phyloP scores from a whole-genome alignment of 2,888 invertebrate genomes.

The Argyresthia albistria region DNA sequence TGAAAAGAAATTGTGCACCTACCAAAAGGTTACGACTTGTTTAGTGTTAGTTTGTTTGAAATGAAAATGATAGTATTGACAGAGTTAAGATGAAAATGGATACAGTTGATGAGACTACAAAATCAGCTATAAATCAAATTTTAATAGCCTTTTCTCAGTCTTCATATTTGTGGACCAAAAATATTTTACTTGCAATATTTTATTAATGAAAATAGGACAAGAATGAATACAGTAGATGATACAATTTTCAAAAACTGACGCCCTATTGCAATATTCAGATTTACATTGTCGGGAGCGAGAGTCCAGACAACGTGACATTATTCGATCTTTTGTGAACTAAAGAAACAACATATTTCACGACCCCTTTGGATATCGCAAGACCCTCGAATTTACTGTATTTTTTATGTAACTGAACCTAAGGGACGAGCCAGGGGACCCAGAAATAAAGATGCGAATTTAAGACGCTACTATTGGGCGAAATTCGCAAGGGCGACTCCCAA shows the following conservation, averaged over 20 bases:
- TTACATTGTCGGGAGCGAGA: background rate
- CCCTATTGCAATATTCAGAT: background rate
- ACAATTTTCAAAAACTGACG: too few species aligned
- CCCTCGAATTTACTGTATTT: conserved; percentile 32
- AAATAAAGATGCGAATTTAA: conserved; percentile 44
- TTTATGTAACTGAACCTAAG: conserved; percentile 33
- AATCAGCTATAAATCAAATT: background rate
- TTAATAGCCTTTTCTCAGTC: too few species aligned
- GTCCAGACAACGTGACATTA: background rate
- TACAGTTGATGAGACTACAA: background rate
- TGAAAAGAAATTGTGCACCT: too few species aligned
- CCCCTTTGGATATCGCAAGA: background rate
- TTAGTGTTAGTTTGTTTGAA: too few species aligned
- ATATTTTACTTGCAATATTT: too few species aligned
- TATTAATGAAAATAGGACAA: too few species aligned
- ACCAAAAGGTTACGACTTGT: too few species aligned
- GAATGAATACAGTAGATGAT: too few species aligned
- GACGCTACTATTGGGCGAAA: conserved; percentile 37
- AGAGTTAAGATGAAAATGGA: too few species aligned
- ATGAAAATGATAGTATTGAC: too few species aligned
- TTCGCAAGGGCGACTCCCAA: conserved; percentile 39
- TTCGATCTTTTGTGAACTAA: background rate
- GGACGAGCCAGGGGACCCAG: conserved; percentile 24
- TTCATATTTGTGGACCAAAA: too few species aligned
- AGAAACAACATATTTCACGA: conserved; percentile 2